Percentiles rank a stretch among this genome's conserved stretches.
phyloP scores from a whole-genome alignment of 2,888 invertebrate species.

The Prosapia bicincta region DNA sequence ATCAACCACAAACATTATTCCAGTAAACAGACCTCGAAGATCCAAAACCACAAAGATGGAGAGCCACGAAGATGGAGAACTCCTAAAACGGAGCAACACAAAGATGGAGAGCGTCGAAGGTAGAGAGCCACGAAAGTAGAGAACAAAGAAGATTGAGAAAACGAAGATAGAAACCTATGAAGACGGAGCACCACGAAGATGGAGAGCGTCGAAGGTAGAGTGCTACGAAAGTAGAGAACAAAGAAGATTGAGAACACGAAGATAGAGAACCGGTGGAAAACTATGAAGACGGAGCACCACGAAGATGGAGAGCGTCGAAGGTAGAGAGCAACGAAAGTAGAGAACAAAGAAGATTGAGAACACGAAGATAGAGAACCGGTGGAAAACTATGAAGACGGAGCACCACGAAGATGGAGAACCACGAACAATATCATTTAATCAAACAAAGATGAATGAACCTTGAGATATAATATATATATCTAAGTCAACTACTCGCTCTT shows the following conservation, averaged over 20 bases:
- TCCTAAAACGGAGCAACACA: not conserved
- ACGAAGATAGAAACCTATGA: not conserved
- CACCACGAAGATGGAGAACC: no score
- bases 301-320: no score
- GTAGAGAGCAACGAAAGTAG: no score
- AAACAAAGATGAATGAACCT: no score
- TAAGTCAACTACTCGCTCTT: no score
- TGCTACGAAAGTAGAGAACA: not conserved
- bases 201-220: constrained; percentile 8
- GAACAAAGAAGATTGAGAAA: constrained; percentile 5
- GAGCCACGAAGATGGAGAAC: not conserved
- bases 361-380: no score
- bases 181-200: constrained; percentile 3
- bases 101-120: not conserved
- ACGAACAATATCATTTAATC: no score
- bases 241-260: not conserved
- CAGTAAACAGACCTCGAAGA: no score
- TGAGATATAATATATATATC: no score
- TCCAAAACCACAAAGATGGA: not conserved
- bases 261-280: not conserved
- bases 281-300: not conserved
- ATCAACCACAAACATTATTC: no score
- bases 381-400: no score
- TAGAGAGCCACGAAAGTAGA: constrained; percentile 6
- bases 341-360: no score